These are phyloP conservation scores for Xenentodon cancila DNA, from an alignment of 2,797 vertebrate genomes.

Conservation along the genomic window DNA sequence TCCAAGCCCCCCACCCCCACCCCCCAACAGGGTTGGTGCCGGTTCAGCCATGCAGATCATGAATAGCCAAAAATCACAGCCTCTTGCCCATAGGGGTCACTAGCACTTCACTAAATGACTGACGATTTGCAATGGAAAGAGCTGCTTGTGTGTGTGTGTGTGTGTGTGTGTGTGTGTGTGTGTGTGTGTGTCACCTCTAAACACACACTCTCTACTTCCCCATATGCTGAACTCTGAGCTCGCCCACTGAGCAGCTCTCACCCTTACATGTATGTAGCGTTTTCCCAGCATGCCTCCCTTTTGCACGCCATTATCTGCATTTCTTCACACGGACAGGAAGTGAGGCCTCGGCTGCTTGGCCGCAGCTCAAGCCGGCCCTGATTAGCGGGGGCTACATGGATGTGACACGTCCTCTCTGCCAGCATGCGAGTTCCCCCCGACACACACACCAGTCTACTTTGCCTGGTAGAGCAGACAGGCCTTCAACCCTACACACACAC, in stretches of 20 bases:
- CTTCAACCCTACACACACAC: slow-evolving; percentile 76
- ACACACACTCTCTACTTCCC: slow-evolving; percentile 25
- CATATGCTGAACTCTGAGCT: slow-evolving; percentile 53
- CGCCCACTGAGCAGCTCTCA: slow-evolving; percentile 51
- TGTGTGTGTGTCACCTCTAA: slow-evolving; percentile 26
- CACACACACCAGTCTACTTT: slow-evolving; percentile 71
- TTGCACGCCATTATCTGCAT: slow-evolving; percentile 79
- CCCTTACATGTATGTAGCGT: slow-evolving; percentile 57
- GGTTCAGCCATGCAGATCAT: slow-evolving; percentile 62
- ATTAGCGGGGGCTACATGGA: slow-evolving; percentile 83
- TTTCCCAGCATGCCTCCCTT: slow-evolving; percentile 77
- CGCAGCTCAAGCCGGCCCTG: slow-evolving; percentile 61
- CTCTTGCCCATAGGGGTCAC: slow-evolving; percentile 97
- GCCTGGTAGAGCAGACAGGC: slow-evolving; percentile 86
- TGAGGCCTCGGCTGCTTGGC: slow-evolving; percentile 69
- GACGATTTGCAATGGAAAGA: slow-evolving; percentile 68
- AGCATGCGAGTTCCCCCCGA: slow-evolving; percentile 52
- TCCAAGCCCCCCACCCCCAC: background rate
- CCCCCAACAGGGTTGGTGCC: slow-evolving; percentile 13
- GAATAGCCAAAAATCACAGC: slow-evolving; percentile 61
- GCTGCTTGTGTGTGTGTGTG: too few relatives aligned
- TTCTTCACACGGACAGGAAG: slow-evolving; percentile 80
- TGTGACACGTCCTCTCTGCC: slow-evolving; percentile 86
- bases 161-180: too few relatives aligned
- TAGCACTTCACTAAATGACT: slow-evolving; percentile 89